Evolutionary conservation across 2,888 invertebrate genomes (phyloP), one percentile per base, ranked within the genome.

Genomic region (Agrilus mali): DNA sequence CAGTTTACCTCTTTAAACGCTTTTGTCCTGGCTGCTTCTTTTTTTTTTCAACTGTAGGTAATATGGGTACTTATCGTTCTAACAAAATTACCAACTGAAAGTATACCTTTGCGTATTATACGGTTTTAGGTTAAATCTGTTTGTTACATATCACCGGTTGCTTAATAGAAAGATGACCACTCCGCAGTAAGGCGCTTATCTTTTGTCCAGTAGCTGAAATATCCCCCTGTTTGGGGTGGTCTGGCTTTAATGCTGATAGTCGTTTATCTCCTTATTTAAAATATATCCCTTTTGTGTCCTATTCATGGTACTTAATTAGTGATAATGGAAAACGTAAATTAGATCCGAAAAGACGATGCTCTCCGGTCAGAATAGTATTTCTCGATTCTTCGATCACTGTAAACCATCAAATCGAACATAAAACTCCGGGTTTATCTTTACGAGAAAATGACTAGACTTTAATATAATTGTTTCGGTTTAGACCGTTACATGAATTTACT

Each of bases 241-340:
- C 51, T 38, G 33, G 43, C 43, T 44, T 40, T 40, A 49, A 48
- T 42, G 44, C 44, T 46, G 47, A 49, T 52, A 47, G 45, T 35
- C 15, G 36, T 38, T 52, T 50, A 52, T 52, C 52, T 50, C 33
- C 46, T 47, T 46, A 50, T 45, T 48, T 41, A 38, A 39, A 48
- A 45, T 49, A 45, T 42, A 43, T 35, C 43, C 41, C 40, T 46
- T 48, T 45, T 50, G 37, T 49, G 48, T 51, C 40, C 43, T 34
- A 43, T 41, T 49, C 47, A 45, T 46, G 35, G 44, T 47, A 48
- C 51, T 52, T 52, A 50, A 52, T 52, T 52, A 50, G 46, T 34
- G 50, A 47, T 52, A 48, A 50, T 47, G 43, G 47, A 39, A 36
- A 31, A 43, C 33, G 35, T 43, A 43, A 43, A 39, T 34, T 34